Percentiles rank a stretch among this genome's conserved stretches.
These are phyloP conservation scores for Cheilosia urbana DNA, from an alignment of 2,888 invertebrate genomes.

Conservation along the genomic window DNA sequence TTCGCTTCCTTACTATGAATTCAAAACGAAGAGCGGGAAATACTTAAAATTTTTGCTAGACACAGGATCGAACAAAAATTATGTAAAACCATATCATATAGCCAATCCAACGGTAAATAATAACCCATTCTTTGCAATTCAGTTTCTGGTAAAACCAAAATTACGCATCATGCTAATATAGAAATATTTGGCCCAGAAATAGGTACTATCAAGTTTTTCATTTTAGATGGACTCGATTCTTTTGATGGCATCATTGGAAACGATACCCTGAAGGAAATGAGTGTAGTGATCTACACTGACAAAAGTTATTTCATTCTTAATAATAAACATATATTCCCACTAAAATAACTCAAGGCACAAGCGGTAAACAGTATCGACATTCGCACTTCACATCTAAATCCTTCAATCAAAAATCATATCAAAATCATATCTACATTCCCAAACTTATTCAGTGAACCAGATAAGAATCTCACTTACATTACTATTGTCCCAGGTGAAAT, in stretches of 20 bases:
- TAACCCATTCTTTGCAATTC: conserved; percentile 9
- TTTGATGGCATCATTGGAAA: conserved; percentile 23
- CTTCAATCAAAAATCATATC: neutral
- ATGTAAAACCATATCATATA: conserved; percentile 4
- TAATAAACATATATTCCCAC: neutral
- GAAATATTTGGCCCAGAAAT: conserved; percentile 13
- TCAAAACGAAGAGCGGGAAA: conserved; percentile 4
- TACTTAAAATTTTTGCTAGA: conserved; percentile 28
- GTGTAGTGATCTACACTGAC: conserved; percentile 12
- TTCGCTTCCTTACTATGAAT: conserved; percentile 35
- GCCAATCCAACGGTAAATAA: neutral
- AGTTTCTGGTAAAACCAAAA: neutral
- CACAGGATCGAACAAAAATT: conserved; percentile 18
- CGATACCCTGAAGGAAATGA: conserved; percentile 16
- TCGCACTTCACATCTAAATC: neutral
- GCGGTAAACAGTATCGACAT: neutral
- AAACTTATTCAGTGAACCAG: conserved; percentile 2
- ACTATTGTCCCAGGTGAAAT: neutral
- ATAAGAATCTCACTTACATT: conserved; percentile 1
- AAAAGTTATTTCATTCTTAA: conserved; percentile 11
- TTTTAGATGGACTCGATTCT: neutral
- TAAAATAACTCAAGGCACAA: neutral
- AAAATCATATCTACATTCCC: neutral
- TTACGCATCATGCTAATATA: conserved; percentile 7
- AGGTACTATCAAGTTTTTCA: conserved; percentile 15